Conservation (phyloP, 2,888 invertebrate species). For the Eupithecia subfuscata region DNA sequence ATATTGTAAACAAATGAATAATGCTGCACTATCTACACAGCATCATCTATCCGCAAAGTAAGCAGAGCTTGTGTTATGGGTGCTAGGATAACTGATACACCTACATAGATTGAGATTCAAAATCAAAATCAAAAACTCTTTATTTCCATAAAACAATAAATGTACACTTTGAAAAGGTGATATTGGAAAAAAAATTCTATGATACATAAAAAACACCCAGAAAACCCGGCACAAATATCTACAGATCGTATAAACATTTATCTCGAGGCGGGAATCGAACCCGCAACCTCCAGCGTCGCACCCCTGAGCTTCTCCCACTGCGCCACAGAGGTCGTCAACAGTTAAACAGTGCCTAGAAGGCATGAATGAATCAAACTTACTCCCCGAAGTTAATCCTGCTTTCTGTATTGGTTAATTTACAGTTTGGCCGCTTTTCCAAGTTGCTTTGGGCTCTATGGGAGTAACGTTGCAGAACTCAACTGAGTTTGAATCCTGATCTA, state of each 20-base stretch:
- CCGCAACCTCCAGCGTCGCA: neutral
- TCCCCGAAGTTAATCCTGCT: conserved; percentile 2
- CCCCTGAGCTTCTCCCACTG: neutral
- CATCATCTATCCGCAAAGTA: too few relatives aligned
- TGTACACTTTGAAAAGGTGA: too few relatives aligned
- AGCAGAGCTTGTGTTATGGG: neutral
- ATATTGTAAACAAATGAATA: too few relatives aligned
- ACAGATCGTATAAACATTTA: too few relatives aligned
- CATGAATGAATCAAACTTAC: conserved; percentile 6
- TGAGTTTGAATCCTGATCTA: neutral
- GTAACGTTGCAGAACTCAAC: neutral
- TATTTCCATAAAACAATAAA: too few relatives aligned
- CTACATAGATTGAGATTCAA: too few relatives aligned
- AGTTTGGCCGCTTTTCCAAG: neutral
- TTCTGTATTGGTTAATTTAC: neutral
- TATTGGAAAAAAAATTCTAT: too few relatives aligned
- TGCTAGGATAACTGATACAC: neutral
- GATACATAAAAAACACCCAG: too few relatives aligned
- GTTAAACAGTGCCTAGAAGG: neutral
- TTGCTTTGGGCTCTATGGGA: conserved; percentile 2
- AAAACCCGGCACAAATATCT: too few relatives aligned
- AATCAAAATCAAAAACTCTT: too few relatives aligned
- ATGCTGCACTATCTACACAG: too few relatives aligned
- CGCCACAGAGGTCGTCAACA: neutral
- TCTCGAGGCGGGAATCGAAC: too few relatives aligned